These are phyloP conservation scores for Conus canariensis DNA, from an alignment of 2,888 invertebrate genomes.

Conservation along the genomic window DNA sequence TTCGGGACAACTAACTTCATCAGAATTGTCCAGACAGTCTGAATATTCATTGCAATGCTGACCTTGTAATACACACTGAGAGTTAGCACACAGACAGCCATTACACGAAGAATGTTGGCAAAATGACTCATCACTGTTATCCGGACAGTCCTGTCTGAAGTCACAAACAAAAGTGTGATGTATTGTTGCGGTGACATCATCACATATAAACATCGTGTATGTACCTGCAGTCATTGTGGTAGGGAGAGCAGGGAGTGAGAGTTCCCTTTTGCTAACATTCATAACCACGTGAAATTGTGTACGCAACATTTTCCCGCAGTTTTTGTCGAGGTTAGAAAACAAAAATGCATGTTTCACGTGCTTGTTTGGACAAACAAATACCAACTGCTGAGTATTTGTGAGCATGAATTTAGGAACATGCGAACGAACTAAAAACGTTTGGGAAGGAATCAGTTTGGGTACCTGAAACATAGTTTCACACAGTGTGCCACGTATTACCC, in stretches of 20 bases:
- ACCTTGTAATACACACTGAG: background rate
- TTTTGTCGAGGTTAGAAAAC: background rate
- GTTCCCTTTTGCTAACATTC: background rate
- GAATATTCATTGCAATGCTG: slow-evolving; percentile 6
- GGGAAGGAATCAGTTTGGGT: background rate
- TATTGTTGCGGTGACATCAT: background rate
- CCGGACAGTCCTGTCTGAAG: background rate
- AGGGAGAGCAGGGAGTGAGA: background rate
- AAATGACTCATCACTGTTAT: slow-evolving; percentile 3
- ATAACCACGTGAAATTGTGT: background rate
- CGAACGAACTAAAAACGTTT: background rate
- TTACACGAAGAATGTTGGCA: background rate
- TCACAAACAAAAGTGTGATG: background rate
- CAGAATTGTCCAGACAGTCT: background rate
- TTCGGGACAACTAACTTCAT: background rate
- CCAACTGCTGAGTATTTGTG: background rate
- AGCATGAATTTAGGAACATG: background rate
- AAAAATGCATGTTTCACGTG: background rate
- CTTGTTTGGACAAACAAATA: background rate
- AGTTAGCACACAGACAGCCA: background rate
- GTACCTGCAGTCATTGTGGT: background rate
- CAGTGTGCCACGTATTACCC: background rate
- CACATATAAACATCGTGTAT: background rate
- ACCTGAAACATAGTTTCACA: background rate
- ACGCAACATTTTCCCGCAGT: background rate